These are phyloP conservation scores for Chaenocephalus aceratus DNA, from an alignment of 2,113 vertebrate genomes.

Conservation along the genomic window DNA sequence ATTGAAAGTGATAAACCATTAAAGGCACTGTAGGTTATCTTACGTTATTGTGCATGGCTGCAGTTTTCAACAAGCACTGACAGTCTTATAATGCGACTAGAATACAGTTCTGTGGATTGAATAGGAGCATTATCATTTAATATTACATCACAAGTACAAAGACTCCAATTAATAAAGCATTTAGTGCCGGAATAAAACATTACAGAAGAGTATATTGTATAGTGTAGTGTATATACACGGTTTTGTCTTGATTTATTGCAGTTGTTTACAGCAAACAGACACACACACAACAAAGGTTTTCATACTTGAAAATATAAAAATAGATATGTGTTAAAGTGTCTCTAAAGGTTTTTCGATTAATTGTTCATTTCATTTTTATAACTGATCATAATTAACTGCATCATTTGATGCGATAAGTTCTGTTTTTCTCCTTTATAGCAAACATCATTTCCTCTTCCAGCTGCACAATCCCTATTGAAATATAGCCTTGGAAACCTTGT, in stretches of 20 bases:
- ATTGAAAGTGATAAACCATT: constrained; percentile 39
- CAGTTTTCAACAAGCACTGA: constrained; percentile 8
- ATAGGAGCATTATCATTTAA: background rate
- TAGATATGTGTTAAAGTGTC: background rate
- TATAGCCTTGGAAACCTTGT: constrained; percentile 4
- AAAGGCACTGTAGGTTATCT: constrained; percentile 13
- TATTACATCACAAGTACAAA: background rate
- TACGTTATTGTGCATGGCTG: background rate
- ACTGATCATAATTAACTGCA: constrained; percentile 1
- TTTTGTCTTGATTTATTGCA: no score
- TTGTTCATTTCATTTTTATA: background rate
- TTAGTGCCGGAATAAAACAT: constrained; percentile 2
- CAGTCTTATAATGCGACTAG: background rate
- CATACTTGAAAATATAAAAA: constrained; percentile 27
- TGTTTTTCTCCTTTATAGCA: constrained; percentile 15
- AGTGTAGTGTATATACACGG: no score
- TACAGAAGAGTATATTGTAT: background rate
- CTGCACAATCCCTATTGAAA: constrained; percentile 22
- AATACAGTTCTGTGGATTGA: background rate
- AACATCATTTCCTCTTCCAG: constrained; percentile 16
- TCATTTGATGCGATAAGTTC: background rate
- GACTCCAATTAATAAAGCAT: constrained; percentile 12
- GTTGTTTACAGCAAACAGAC: constrained; percentile 6
- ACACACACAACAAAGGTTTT: constrained; percentile 10
- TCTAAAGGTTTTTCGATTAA: background rate